These are phyloP conservation scores for Mamestra configurata DNA, from an alignment of 1,140 invertebrate species.

Conservation along the genomic window DNA sequence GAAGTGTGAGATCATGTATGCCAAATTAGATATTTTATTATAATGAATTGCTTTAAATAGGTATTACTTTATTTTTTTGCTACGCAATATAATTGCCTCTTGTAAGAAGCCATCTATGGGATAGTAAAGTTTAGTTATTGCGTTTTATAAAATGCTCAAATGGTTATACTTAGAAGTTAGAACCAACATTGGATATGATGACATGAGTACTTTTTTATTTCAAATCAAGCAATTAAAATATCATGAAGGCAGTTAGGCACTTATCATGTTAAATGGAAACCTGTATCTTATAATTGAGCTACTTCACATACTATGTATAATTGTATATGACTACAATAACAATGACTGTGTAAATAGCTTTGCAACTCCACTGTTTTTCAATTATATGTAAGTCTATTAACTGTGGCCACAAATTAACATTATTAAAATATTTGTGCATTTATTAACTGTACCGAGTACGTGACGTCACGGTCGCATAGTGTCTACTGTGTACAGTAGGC, in stretches of 20 bases:
- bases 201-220: neutral
- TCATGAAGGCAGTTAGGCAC: too few species aligned
- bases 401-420: neutral
- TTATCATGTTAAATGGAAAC: too few species aligned
- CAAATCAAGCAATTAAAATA: neutral
- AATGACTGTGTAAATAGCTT: constrained; percentile 23
- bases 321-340: constrained; percentile 3
- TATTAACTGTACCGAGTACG: neutral
- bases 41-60: constrained; percentile 45
- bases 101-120: neutral
- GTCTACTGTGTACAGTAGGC: constrained; percentile 14
- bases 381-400: neutral
- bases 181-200: too few species aligned
- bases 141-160: too few species aligned
- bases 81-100: constrained; percentile 22
- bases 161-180: too few species aligned
- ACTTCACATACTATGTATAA: neutral
- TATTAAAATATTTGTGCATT: constrained; percentile 16
- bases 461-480: constrained; percentile 11
- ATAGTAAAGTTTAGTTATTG: neutral
- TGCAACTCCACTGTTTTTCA: neutral
- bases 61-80: constrained; percentile 27
- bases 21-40: constrained; percentile 59
- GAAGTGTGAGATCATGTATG: constrained; percentile 67
- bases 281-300: constrained; percentile 1